These are phyloP conservation scores for Rhogogaster chlorosoma DNA, from an alignment of 2,888 invertebrate species.

Conservation along the genomic window DNA sequence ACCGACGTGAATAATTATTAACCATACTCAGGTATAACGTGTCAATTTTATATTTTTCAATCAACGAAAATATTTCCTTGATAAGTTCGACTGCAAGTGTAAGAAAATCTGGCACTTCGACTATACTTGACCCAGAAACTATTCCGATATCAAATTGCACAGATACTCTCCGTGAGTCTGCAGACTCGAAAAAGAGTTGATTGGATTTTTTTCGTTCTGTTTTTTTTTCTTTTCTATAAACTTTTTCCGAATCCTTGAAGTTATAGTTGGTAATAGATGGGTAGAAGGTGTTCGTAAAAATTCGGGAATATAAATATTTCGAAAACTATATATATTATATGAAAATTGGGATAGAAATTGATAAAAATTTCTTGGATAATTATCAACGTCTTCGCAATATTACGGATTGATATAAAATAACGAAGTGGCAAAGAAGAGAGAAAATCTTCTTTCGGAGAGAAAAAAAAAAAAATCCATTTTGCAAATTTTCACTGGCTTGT, in stretches of 20 bases:
- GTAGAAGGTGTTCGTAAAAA: too few species aligned
- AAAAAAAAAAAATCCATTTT: not conserved
- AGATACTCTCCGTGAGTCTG: not conserved
- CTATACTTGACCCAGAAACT: conserved; percentile 35
- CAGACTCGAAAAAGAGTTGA: not conserved
- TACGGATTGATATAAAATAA: not conserved
- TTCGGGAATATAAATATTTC: too few species aligned
- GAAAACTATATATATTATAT: too few species aligned
- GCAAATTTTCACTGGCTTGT: not conserved
- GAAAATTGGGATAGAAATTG: too few species aligned
- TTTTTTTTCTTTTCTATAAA: not conserved
- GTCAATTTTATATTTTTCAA: not conserved
- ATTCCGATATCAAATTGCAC: conserved; percentile 39
- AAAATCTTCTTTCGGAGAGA: not conserved
- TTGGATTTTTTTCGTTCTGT: not conserved
- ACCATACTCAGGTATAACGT: not conserved
- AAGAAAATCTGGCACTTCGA: not conserved
- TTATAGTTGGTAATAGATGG: too few species aligned
- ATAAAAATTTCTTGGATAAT: too few species aligned
- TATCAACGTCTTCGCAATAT: not conserved
- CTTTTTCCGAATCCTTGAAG: too few species aligned
- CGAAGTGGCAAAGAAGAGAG: not conserved
- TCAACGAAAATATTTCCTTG: not conserved
- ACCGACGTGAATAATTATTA: not conserved
- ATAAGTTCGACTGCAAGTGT: not conserved